Evolutionary conservation across 1,140 invertebrate genomes (phyloP), one percentile per base, ranked within the genome.

Genomic region (Bursaphelenchus mucronatus): DNA sequence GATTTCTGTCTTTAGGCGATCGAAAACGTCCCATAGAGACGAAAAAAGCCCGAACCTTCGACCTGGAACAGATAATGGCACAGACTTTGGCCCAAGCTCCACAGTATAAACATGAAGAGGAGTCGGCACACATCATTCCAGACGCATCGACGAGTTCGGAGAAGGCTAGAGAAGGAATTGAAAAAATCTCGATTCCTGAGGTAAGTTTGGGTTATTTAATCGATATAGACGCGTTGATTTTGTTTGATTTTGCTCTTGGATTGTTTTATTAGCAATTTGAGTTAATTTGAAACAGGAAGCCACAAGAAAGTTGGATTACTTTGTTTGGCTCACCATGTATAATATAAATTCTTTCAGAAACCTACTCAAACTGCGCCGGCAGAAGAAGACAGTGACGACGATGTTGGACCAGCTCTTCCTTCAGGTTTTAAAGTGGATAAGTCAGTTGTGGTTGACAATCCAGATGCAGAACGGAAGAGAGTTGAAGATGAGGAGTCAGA

Each of bases 391-490:
- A 40, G 41, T 1, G 71, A 76, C 6, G 64, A 74, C 21, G 71
- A 71, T 57, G 15, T 74, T 57, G 71, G 74, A 11, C 74, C 74
- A 4, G 62, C 69, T 1, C 30, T 74, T 39, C 71, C 71, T 10
- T 55, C 67, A 1, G 71, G 71, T 43, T 74, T 73, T 64, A 44
- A 63, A 11, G 63, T 64, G 2, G 71, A 74, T 43, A 52, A 40
- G 50, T 49, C 10, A 43, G 74, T 74, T 30, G 44, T 52, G 45
- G 41, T 73, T 17, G 45, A 55, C 17, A 40, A 46, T 44, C 21
- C 56, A 21, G 58, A n/a, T n/a, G 17, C 15, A 43, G 9, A 11
- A n/a, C 10, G 46, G 21, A 0, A n/a, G 10, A 5, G 15, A 66
- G 11, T 40, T 46, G 50, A 65, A 19, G 61, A 67, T 17, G 64